Conservation (phyloP, 2,113 vertebrate species). For the Xenopus tropicalis region UCB_Xtro_10.0 CM004450.2:122167501-122168000, state of each 20-base stretch:
- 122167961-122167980: conserved; percentile 62
- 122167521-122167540: too few relatives aligned
- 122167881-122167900: conserved; percentile 59
- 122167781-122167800: conserved; percentile 64
- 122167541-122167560: too few relatives aligned
- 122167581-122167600: too few relatives aligned
- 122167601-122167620: too few relatives aligned
- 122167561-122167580: too few relatives aligned
- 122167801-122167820: conserved; percentile 61
- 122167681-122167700: too few relatives aligned
- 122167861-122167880: conserved; percentile 55
- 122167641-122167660: too few relatives aligned
- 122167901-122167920: conserved; percentile 56
- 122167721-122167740: too few relatives aligned
- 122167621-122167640: too few relatives aligned
- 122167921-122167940: conserved; percentile 58
- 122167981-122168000: conserved; percentile 65
- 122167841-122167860: conserved; percentile 70
- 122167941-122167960: conserved; percentile 60
- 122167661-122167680: too few relatives aligned
- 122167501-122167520: too few relatives aligned
- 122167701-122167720: too few relatives aligned
- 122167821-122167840: conserved; percentile 68
- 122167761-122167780: conserved; percentile 52
- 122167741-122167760: conserved; percentile 47